Evolutionary conservation across 2,113 vertebrate genomes (phyloP).

Genomic region (Tiliqua scincoides): DNA sequence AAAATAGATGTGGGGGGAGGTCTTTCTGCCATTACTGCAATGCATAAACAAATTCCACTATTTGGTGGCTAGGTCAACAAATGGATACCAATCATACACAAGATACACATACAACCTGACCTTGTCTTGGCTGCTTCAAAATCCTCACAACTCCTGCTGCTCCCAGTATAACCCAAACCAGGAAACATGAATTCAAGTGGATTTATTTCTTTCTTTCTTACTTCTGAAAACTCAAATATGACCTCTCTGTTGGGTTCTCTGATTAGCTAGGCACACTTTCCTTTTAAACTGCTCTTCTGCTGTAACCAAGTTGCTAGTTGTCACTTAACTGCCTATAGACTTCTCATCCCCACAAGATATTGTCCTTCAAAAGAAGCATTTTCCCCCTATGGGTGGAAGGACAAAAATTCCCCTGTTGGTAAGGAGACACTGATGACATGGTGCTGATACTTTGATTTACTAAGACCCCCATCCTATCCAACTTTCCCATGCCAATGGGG

Average conservation of each 20-base stretch:
- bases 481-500: too few relatives aligned
- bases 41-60: not conserved
- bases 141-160: not conserved
- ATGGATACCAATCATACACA: not conserved
- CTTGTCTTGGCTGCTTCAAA: not conserved
- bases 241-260: not conserved
- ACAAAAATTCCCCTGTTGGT: not conserved
- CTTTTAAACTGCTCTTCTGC: not conserved
- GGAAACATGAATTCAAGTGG: too few relatives aligned
- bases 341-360: not conserved
- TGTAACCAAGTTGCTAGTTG: not conserved
- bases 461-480: too few relatives aligned
- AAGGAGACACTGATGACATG: not conserved
- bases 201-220: not conserved
- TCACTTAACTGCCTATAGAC: not conserved
- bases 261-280: not conserved
- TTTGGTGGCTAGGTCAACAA: not conserved
- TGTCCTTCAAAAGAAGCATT: not conserved
- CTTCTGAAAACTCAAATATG: not conserved
- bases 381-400: not conserved
- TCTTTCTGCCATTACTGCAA: not conserved
- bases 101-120: too few relatives aligned
- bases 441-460: not conserved
- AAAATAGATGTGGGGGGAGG: not conserved
- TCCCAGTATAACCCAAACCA: not conserved